Evolutionary conservation across 2,888 invertebrate genomes (phyloP), one percentile per base, ranked within the genome.

Genomic region (Allygus modestus): DNA sequence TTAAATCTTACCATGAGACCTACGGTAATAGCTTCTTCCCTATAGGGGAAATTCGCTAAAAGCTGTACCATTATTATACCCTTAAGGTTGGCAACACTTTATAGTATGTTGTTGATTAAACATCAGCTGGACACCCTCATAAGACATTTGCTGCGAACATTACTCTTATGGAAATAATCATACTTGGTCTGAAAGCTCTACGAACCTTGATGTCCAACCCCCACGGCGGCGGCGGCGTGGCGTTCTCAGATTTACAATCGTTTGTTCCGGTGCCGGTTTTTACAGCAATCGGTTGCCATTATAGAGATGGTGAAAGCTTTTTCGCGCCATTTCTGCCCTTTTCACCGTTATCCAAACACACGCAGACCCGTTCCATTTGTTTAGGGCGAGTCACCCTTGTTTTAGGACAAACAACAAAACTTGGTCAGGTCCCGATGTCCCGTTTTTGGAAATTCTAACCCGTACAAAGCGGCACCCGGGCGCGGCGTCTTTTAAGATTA

Each of bases 341-440:
- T 65, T 26, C 65, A 43, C 73, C 73, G 73, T 73, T 73, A 73
- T 37, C 20, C 43, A 37, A 73, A 73, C 65, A 23, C 69, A 2
- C 33, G 20, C 41, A 1, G 23, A 20, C 7, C 73, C 37, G 73
- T 23, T 43, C 41, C n/a, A 17, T 73, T 73, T 73, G 73, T 73
- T 73, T 41, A 73, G 73, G 73, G 20, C n/a, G n/a, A 20, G 1
- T n/a, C 73, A 12, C 41, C 73, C 73, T 73, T 73, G 73, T 73
- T 41, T 69, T 41, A 41, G 73, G 4, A 31, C 69, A 73, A 73
- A 73, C 73, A 73, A 65, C 65, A 2, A n/a, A 54, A 54, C 69
- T 69, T 31, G 28, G 31, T 23, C 69, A 33, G 54, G 54, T 54
- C 28, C 23, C 20, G 23, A 58, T 23, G 54, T 54, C 28, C 65